Conservation (phyloP, 2,888 invertebrate species). For the Scaptomyza tumidula region DNA sequence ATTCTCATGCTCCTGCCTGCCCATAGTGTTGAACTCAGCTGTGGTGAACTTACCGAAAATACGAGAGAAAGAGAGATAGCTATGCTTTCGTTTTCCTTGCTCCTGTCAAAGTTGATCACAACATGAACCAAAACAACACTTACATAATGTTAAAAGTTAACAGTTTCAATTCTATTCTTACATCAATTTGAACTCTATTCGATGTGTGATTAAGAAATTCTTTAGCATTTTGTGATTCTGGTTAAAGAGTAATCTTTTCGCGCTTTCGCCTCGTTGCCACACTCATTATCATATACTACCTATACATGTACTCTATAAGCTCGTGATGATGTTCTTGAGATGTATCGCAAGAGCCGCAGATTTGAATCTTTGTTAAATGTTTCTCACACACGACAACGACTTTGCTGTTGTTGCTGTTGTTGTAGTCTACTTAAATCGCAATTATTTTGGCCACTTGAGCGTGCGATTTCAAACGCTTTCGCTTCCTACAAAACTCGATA, state of each 20-base stretch:
- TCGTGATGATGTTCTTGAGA: constrained; percentile 35
- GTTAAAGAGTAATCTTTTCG: no score
- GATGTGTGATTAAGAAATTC: no score
- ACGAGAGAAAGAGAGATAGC: no score
- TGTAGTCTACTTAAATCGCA: constrained; percentile 39
- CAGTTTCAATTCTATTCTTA: no score
- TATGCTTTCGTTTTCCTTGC: no score
- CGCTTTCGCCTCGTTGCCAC: constrained; percentile 2
- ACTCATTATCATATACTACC: constrained; percentile 12
- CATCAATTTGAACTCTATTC: no score
- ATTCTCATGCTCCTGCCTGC: constrained; percentile 13
- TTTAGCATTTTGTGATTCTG: no score
- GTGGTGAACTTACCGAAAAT: not conserved
- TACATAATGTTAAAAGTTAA: no score
- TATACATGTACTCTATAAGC: not conserved
- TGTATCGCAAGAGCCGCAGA: not conserved
- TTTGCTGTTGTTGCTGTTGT: not conserved
- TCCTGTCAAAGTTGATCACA: not conserved
- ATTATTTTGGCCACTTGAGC: constrained; percentile 58
- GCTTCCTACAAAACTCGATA: constrained; percentile 52
- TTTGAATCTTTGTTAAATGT: constrained; percentile 20
- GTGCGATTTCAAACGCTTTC: constrained; percentile 72
- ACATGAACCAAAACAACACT: no score
- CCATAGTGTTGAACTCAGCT: not conserved
- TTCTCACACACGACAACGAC: constrained; percentile 45